Evolutionary conservation across 2,113 vertebrate species (phyloP).

Genomic region (Heptranchias perlo): DNA sequence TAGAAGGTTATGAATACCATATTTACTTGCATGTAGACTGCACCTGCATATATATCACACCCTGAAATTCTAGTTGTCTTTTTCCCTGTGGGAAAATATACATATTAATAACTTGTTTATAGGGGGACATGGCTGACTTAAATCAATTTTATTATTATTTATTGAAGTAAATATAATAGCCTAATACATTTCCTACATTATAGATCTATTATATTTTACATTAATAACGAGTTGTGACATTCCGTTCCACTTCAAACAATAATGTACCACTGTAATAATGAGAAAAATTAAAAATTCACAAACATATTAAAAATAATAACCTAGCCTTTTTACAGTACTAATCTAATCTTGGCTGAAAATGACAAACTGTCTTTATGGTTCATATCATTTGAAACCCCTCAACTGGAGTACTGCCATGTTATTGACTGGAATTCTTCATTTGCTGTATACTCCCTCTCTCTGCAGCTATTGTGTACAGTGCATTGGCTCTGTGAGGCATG

Average conservation of each 20-base stretch:
- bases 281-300: slow-evolving; percentile 13
- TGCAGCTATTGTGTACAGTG: background rate
- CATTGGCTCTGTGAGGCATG: background rate
- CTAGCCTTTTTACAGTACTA: background rate
- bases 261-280: background rate
- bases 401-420: background rate
- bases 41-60: background rate
- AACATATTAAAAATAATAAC: slow-evolving; percentile 29
- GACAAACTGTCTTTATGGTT: slow-evolving; percentile 5
- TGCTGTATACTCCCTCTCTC: background rate
- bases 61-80: background rate
- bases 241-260: background rate
- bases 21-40: background rate
- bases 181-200: background rate
- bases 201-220: slow-evolving; percentile 7
- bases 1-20: background rate
- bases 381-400: background rate
- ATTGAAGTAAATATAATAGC: slow-evolving; percentile 21
- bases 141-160: no score
- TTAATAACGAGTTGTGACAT: background rate
- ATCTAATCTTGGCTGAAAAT: slow-evolving; percentile 23
- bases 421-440: background rate
- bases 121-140: background rate
- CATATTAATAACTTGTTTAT: slow-evolving; percentile 23
- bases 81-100: background rate